Evolutionary conservation across 23 tunicate species (phyloP).

Genomic region (Phallusia fumigata): DNA sequence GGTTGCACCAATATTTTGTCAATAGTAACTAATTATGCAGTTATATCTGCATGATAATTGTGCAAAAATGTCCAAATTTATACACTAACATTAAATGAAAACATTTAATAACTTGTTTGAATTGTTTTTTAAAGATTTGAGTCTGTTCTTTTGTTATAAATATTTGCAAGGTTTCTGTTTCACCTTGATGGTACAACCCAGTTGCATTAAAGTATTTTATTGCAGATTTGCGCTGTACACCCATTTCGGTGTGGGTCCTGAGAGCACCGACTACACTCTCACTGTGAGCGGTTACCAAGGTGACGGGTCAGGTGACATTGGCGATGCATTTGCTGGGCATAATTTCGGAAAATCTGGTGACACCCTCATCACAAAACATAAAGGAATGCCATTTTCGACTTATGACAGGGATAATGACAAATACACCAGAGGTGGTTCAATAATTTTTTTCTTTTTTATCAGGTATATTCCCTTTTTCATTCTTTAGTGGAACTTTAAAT

Average conservation of each 20-base stretch:
- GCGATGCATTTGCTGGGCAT: constrained; percentile 49
- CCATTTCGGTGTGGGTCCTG: constrained; percentile 43
- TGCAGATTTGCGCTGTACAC: constrained; percentile 47
- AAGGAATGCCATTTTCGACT: constrained; percentile 57
- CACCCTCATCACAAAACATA: constrained; percentile 24
- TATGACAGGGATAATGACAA: constrained; percentile 53
- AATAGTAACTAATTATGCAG: too few relatives aligned
- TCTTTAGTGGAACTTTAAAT: too few relatives aligned
- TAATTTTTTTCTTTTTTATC: too few relatives aligned
- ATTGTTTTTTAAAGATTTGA: too few relatives aligned
- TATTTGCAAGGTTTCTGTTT: background rate
- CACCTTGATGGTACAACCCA: background rate
- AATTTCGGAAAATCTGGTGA: constrained; percentile 54
- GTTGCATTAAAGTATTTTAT: too few relatives aligned
- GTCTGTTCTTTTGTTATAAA: background rate
- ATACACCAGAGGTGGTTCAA: constrained; percentile 8
- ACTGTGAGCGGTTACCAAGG: constrained; percentile 35
- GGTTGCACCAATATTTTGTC: too few relatives aligned
- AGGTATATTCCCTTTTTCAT: too few relatives aligned
- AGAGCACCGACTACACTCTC: constrained; percentile 29
- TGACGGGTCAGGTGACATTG: constrained; percentile 32
- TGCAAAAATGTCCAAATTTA: too few relatives aligned
- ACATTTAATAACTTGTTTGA: too few relatives aligned
- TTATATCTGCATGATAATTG: too few relatives aligned
- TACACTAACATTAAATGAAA: too few relatives aligned